Base-by-base conservation (phyloP, 2,113 vertebrate genomes). In the Murina feae region DNA sequence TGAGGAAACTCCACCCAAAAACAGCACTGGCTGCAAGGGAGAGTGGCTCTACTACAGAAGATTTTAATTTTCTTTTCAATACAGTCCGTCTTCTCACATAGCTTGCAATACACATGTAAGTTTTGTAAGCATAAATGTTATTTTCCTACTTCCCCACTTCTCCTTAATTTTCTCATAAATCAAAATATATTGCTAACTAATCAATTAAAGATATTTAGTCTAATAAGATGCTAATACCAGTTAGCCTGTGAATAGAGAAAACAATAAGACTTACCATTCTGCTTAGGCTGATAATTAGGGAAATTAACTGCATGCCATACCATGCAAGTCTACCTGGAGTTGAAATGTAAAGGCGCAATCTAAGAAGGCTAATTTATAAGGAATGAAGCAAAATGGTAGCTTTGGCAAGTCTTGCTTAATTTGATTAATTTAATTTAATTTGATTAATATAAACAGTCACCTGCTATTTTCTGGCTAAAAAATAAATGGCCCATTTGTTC, bases 311-410 rank as follows among this genome's bases (percentile, higher is more conserved):
- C 58, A 71, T 71, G 82, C 44, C 76, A 58, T 35, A 69, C 65
- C 39, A 49, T 49, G 49, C 49, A 49, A 75, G 25, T 71, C 23
- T 79, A 37, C 47, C 42, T 86, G 16, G 3, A 96, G 71, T 5
- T 71, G 16, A 65, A 86, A 79, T 91, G 87, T 96, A 94, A 89
- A 91, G 51, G 68, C 81, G 72, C 1, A 84, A 49, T 68, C 65
- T 84, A 60, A 49, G 18, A 35, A 37, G 35, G 20, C 32, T 78
- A 94, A 80, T 80, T 58, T 84, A 47, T 68, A 91, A 89, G 87
- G 72, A 81, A 89, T 21, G 11, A 96, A 95, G n/a, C 81, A 18
- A 93, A 96, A 96, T 32, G 58, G 63, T 18, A 92, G 92, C 82
- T 79, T 60, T 78, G 81, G 39, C n/a, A 93, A 94, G 83, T 90